A percentile compares a stretch with the other conserved stretches of the same genome.
These are phyloP conservation scores for Oceanodroma leucorhoa DNA, from an alignment of 2,797 vertebrate genomes.

Conservation along the genomic window DNA sequence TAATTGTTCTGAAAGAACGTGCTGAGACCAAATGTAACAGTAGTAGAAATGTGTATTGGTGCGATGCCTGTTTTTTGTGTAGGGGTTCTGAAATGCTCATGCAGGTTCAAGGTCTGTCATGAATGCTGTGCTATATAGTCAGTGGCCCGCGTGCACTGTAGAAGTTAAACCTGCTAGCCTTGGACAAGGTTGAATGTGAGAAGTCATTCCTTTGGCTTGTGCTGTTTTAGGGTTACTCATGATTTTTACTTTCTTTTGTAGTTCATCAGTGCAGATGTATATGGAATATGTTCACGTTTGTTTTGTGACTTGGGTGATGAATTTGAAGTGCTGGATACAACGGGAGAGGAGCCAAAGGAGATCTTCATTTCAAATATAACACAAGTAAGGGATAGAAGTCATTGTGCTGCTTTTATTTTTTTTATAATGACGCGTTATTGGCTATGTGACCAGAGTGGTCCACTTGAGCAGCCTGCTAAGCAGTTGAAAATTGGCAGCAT, in stretches of 20 bases:
- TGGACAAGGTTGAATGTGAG: not conserved
- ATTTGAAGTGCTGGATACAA: conserved; percentile 94
- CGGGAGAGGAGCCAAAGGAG: conserved; percentile 96
- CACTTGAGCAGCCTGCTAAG: not conserved
- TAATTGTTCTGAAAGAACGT: not conserved
- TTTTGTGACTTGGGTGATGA: conserved; percentile 97
- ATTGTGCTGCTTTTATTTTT: not conserved
- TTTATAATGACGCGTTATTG: not conserved
- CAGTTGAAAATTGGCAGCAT: not conserved
- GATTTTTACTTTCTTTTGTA: conserved; percentile 55
- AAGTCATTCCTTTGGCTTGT: not conserved
- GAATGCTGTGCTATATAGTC: not conserved
- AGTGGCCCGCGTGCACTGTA: not conserved
- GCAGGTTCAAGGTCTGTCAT: not conserved
- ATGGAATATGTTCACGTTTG: conserved; percentile 90
- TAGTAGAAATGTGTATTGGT: not conserved
- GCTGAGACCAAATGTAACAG: not conserved
- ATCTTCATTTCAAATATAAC: conserved; percentile 95
- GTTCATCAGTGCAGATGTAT: conserved; percentile 91
- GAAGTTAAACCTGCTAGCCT: not conserved
- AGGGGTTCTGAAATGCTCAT: not conserved
- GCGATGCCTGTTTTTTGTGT: not conserved
- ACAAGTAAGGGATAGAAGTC: conserved; percentile 77
- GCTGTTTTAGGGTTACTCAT: not conserved
- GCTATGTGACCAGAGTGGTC: not conserved